Conservation (phyloP, 2,113 vertebrate species). For the Felis catus region F.catus_Fca126_mat1.0 CM031413.1:49184001-49184500, state of each 20-base stretch:
- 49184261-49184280: background rate
- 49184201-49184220: background rate
- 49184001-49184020: background rate
- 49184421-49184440: background rate
- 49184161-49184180: background rate
- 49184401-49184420: background rate
- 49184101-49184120: background rate
- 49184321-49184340: background rate
- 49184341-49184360: background rate
- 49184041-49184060: background rate
- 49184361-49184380: background rate
- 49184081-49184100: background rate
- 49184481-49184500: background rate
- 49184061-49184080: background rate
- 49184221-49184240: background rate
- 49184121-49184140: background rate
- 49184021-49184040: background rate
- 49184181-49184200: background rate
- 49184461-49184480: conserved; percentile 23
- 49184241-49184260: background rate
- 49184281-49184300: background rate
- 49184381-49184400: background rate
- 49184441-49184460: background rate
- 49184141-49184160: background rate
- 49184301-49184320: background rate